Percentiles rank a stretch among this genome's conserved stretches.
These are phyloP conservation scores for Acromyrmex charruanus DNA, from an alignment of 1,140 invertebrate species.

Conservation along the genomic window DNA sequence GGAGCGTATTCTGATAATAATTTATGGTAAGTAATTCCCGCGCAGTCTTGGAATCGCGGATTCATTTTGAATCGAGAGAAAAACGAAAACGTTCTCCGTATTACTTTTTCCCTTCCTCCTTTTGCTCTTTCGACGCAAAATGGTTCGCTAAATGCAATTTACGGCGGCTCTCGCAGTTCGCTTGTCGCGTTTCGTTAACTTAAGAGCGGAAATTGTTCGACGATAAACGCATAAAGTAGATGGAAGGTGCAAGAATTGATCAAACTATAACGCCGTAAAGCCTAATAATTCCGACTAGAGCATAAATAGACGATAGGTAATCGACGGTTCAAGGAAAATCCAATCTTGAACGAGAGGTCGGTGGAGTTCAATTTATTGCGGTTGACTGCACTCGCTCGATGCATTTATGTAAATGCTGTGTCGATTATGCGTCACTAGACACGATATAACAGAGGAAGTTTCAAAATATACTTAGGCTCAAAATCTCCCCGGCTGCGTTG, in stretches of 20 bases:
- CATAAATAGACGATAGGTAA: constrained; percentile 42
- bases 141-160: constrained; percentile 54
- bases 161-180: constrained; percentile 38
- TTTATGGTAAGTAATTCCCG: constrained; percentile 64
- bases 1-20: constrained; percentile 52
- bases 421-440: constrained; percentile 64
- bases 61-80: constrained; percentile 45
- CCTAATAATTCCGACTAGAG: constrained; percentile 22
- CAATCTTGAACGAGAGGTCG: constrained; percentile 21
- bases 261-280: background rate
- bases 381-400: constrained; percentile 62
- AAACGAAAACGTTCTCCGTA: constrained; percentile 33
- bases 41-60: constrained; percentile 52
- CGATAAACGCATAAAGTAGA: constrained; percentile 19
- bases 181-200: constrained; percentile 37
- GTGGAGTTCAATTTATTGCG: constrained; percentile 54
- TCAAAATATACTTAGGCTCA: constrained; percentile 45
- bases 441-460: constrained; percentile 50
- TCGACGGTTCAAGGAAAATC: constrained; percentile 29
- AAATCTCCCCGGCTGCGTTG: constrained; percentile 12
- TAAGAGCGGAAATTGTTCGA: constrained; percentile 35
- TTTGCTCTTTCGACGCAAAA: constrained; percentile 43
- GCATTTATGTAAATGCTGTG: constrained; percentile 67
- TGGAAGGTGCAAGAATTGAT: constrained; percentile 24
- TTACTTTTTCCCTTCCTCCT: constrained; percentile 24